Conservation (phyloP, 2,888 invertebrate species). For the Teleiodes luculella region DNA sequence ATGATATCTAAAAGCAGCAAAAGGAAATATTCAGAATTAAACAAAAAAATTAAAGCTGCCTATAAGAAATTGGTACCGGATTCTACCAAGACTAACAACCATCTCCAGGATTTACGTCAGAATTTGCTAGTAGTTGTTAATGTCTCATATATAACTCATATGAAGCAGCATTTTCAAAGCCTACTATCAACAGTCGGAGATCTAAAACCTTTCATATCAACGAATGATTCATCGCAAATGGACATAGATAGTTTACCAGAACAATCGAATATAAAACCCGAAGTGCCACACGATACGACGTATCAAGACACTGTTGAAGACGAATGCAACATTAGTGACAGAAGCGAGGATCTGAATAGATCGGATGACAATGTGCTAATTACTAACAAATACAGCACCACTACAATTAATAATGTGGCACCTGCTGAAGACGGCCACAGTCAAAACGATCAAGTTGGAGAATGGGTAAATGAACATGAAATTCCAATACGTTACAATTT, state of each 20-base stretch:
- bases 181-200: conserved; percentile 43
- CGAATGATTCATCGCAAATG: background rate
- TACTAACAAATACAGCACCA: conserved; percentile 41
- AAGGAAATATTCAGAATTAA: no score
- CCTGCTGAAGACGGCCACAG: background rate
- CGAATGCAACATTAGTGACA: conserved; percentile 19
- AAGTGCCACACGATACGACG: background rate
- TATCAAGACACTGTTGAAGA: background rate
- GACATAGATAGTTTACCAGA: background rate
- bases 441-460: conserved; percentile 17
- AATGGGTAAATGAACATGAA: conserved; percentile 34
- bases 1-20: conserved; percentile 32
- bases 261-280: background rate
- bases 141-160: conserved; percentile 36
- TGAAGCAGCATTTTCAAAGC: conserved; percentile 40
- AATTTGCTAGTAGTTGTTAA: conserved; percentile 32
- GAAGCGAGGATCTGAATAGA: conserved; percentile 38
- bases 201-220: conserved; percentile 27
- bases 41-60: conserved; percentile 17
- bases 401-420: no score
- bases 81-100: conserved; percentile 40
- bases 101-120: no score
- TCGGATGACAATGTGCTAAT: conserved; percentile 48
- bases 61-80: conserved; percentile 43
- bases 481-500: background rate